Evolutionary conservation across 2,113 vertebrate species (phyloP), one percentile per base, ranked within the genome.

Genomic region (Plectropomus leopardus): DNA sequence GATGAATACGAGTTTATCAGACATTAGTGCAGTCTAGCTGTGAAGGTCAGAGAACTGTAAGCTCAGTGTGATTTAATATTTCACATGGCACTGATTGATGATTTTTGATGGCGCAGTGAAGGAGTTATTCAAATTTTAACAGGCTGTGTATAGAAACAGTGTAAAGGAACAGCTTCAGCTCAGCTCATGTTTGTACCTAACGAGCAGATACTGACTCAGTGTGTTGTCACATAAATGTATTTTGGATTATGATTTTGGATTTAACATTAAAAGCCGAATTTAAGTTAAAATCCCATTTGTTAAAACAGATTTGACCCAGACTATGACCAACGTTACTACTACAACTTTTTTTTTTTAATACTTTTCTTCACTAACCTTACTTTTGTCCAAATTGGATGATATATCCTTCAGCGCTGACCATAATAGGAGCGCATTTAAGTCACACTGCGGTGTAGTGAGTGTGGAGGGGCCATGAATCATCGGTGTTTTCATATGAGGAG

Each of bases 41-140:
- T 59, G 30, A 47, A 19, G 28, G 2, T 24, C 13, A 34, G 6
- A 32, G 16, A n/a, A 17, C 14, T 14, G 59, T 23, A 16, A 30
- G 28, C n/a, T 47, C 17, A 15, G 34, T 7, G 42, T 57, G 5
- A 2, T 34, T 30, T 5, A 28, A 16, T n/a, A 14, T 7, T 57
- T 63, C 7, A 15, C 63, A 13, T 7, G 63, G 80, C 80, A 80
- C 17, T 80, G 83, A 88, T 77, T 83, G 67, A 42, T 61, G 23
- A 36, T 36, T 21, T 9, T n/a, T 17, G 26, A 45, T 44, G 17
- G n/a, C 19, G 26, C 57, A 23, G 23, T 36, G 40, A 42, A 5
- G 61, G 30, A 5, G 36, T 26, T 4, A 44, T 44, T 63, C 53
- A 60, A 45, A 61, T 61, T 19, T 40, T 0, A 13, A 5, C 34